Evolutionary conservation across 2,797 vertebrate species (phyloP).

Genomic region (Pachyuromys duprasi): DNA sequence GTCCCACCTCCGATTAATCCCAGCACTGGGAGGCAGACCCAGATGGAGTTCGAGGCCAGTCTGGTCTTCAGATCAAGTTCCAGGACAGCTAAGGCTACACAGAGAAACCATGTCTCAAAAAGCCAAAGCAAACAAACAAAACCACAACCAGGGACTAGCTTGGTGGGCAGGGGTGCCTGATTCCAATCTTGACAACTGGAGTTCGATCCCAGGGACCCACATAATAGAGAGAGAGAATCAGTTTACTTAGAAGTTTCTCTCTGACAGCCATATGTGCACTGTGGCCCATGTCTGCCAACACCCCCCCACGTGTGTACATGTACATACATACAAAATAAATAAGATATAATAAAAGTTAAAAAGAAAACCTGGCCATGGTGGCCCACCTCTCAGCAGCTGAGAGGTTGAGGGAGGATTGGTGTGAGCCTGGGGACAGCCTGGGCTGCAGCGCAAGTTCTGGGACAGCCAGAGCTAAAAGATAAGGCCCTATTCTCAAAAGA

Average conservation of each 20-base stretch:
- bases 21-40: too few relatives aligned
- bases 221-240: not conserved
- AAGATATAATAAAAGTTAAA: not conserved
- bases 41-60: too few relatives aligned
- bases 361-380: not conserved
- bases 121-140: too few relatives aligned
- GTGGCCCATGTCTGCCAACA: not conserved
- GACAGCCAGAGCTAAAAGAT: not conserved
- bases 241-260: not conserved
- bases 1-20: not conserved
- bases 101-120: too few relatives aligned
- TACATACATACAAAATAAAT: not conserved
- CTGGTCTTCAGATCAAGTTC: too few relatives aligned
- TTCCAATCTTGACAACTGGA: not conserved
- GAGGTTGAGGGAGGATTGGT: too few relatives aligned
- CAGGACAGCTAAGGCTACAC: too few relatives aligned
- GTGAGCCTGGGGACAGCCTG: not conserved
- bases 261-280: not conserved
- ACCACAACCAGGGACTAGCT: not conserved
- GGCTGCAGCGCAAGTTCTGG: not conserved
- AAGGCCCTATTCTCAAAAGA: not conserved
- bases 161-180: not conserved
- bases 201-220: not conserved
- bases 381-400: not conserved
- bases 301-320: too few relatives aligned